Evolutionary conservation across 1,140 invertebrate species (phyloP), one percentile per base, ranked within the genome.

Genomic region (Vollenhovia emeryi): DNA sequence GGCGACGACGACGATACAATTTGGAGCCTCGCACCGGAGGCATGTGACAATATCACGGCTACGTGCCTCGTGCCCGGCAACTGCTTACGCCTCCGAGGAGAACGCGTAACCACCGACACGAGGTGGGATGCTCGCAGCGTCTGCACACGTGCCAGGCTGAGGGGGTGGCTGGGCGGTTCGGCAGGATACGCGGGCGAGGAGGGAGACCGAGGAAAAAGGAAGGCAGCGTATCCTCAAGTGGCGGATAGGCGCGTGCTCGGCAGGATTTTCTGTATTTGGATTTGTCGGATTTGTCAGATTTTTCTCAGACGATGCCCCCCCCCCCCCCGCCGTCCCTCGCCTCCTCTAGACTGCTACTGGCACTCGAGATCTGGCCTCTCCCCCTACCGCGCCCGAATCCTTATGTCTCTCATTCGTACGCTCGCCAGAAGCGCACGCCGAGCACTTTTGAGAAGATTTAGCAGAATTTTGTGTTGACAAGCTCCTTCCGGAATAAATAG

Each of bases 21-120:
- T 94, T 93, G 91, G 90, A 92, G 91, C 91, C 88, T 89, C 87
- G 86, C 85, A 87, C 89, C 91, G 89, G 90, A 92, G 91, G 92
- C 91, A 91, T 91, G 91, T 92, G 93, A 94, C 93, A 93, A 94
- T 94, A 94, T 89, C 89, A 86, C 82, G 66, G 62, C 87, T 91
- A 92, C 90, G 87, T 78, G 90, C 87, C 92, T 92, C 92, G 92
- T 92, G 92, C 89, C 89, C n/a, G 43, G 68, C 36, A 55, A 84
- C 78, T 60, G 73, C 87, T 88, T 79, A 74, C 69, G 66, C 64
- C 60, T 48, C 43, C 80, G 36, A 55, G 52, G 21, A 89, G 21
- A 66, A 66, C 33, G 52, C 11, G 15, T 50, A 30, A 85, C 82
- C 85, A 52, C 45, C 64, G 27, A 86, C 64, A 33, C 64, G 27